These are phyloP conservation scores for Caenorhabditis plicata DNA, from an alignment of 2,888 invertebrate genomes.

Conservation along the genomic window DNA sequence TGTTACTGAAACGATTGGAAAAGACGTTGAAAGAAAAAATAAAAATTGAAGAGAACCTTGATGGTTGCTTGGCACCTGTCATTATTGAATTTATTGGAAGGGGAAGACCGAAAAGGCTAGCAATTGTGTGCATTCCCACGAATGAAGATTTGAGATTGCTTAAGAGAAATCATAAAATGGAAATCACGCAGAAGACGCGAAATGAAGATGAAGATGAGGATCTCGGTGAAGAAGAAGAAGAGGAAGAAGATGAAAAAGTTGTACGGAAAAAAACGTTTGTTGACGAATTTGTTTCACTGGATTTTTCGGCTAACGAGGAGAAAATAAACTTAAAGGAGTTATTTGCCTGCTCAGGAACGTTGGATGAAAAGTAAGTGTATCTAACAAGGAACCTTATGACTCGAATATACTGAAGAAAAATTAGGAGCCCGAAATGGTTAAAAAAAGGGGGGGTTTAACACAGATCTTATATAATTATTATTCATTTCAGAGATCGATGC, in stretches of 20 bases:
- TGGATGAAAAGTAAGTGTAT: slow-evolving; percentile 27
- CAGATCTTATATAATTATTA: too few relatives aligned
- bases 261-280: slow-evolving; percentile 9
- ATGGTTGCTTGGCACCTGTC: slow-evolving; percentile 28
- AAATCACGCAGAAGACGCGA: slow-evolving; percentile 20
- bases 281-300: slow-evolving; percentile 36
- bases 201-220: background rate
- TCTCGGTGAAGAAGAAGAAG: slow-evolving; percentile 8
- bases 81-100: slow-evolving; percentile 27
- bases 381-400: too few relatives aligned
- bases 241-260: slow-evolving; percentile 2
- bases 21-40: slow-evolving; percentile 1
- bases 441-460: too few relatives aligned
- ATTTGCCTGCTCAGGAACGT: slow-evolving; percentile 8
- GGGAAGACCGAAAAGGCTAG: slow-evolving; percentile 39
- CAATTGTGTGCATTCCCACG: slow-evolving; percentile 31
- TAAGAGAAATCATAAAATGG: slow-evolving; percentile 6
- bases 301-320: slow-evolving; percentile 34
- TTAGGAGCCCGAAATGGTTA: too few relatives aligned
- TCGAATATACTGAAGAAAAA: too few relatives aligned
- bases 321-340: slow-evolving; percentile 34
- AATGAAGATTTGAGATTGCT: slow-evolving; percentile 5
- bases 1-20: slow-evolving; percentile 2
- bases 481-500: too few relatives aligned
- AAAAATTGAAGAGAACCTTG: slow-evolving; percentile 1